These are phyloP conservation scores for Crenichthys baileyi DNA, from an alignment of 2,797 vertebrate genomes.

Conservation along the genomic window DNA sequence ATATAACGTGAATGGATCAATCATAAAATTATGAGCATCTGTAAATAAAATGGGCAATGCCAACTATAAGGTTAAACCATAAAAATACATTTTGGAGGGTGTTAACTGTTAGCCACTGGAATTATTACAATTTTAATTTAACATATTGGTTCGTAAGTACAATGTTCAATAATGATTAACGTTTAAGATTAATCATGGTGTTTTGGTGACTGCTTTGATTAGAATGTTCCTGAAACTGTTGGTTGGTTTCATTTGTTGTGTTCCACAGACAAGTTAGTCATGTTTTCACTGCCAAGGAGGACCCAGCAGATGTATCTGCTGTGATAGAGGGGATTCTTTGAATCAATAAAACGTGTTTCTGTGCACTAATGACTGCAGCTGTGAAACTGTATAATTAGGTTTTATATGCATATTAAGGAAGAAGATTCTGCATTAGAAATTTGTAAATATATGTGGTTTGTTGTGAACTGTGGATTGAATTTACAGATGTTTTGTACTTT, in stretches of 20 bases:
- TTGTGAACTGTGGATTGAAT: not conserved
- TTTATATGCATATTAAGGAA: not conserved
- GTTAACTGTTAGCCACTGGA: too few species aligned
- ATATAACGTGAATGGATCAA: not conserved
- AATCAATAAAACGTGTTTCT: conserved; percentile 1
- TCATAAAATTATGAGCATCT: not conserved
- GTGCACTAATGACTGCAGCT: not conserved
- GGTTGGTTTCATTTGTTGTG: too few species aligned
- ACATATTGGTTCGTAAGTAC: too few species aligned
- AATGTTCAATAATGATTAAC: too few species aligned
- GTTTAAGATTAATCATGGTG: too few species aligned
- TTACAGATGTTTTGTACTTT: not conserved
- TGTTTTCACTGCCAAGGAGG: not conserved
- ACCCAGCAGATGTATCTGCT: conserved; percentile 3
- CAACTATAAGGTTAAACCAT: too few species aligned
- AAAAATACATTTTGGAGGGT: too few species aligned
- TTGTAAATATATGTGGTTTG: not conserved
- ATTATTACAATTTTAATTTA: too few species aligned
- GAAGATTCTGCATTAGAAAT: not conserved
- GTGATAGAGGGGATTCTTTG: not conserved
- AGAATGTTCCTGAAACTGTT: too few species aligned
- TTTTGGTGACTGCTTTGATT: too few species aligned
- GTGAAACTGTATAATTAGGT: conserved; percentile 3
- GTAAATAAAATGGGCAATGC: not conserved
- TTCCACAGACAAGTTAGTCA: too few species aligned